Conservation (phyloP, 2,113 vertebrate genomes). For the Coryphaenoides rupestris region DNA sequence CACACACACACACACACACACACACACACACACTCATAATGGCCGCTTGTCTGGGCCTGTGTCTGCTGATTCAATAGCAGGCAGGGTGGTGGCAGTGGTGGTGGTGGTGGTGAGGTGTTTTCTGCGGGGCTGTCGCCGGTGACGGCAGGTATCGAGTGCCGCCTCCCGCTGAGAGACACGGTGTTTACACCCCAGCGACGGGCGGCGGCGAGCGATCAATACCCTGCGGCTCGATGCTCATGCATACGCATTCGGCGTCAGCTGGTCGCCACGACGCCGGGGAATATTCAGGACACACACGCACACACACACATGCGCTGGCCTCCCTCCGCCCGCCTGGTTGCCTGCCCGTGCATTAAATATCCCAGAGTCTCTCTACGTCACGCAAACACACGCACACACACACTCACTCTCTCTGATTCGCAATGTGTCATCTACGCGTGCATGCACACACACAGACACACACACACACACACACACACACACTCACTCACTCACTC, state of each 20-base stretch:
- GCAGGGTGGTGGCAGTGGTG: too few species aligned
- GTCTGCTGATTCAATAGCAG: conserved; percentile 38
- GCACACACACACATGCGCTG: background rate
- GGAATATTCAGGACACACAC: conserved; percentile 20
- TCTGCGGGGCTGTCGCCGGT: conserved; percentile 38
- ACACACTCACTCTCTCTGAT: too few species aligned
- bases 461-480: too few species aligned
- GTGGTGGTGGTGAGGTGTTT: conserved; percentile 16
- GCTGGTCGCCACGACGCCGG: conserved; percentile 51
- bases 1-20: conserved; percentile 2
- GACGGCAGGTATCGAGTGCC: conserved; percentile 53
- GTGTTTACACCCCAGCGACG: conserved; percentile 66
- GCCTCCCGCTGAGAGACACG: conserved; percentile 64
- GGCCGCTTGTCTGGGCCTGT: conserved; percentile 2
- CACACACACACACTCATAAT: conserved; percentile 1
- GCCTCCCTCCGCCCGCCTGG: background rate
- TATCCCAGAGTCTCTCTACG: too few species aligned
- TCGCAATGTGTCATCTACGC: too few species aligned
- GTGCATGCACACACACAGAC: too few species aligned
- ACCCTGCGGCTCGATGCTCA: conserved; percentile 68
- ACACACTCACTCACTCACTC: too few species aligned
- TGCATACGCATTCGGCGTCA: conserved; percentile 67
- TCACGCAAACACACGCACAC: background rate
- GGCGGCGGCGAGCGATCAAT: conserved; percentile 64
- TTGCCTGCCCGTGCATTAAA: too few species aligned